Base-by-base conservation (phyloP, 1,140 invertebrate genomes). In the Procambarus clarkii region DNA sequence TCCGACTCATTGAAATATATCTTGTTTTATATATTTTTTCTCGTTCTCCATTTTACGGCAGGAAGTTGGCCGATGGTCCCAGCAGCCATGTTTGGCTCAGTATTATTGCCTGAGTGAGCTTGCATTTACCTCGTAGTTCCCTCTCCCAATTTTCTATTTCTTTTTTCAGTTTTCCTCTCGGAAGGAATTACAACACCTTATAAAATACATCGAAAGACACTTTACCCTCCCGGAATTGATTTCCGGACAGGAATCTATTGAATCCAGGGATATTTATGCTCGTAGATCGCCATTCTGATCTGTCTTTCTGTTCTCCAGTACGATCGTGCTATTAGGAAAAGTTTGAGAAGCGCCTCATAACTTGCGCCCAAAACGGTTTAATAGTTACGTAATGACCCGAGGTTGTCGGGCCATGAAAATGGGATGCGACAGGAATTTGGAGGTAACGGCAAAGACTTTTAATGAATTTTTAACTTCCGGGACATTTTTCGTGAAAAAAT, bases 391-490 rank as follows among this genome's bases (percentile, higher is more conserved):
- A 74, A 74, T 74, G 69, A 74, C 69, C 69, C 24, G n/a, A 74
- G 24, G n/a, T 34, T 74, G 69, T 15, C 69, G 69, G 69, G 69
- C 24, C 69, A 9, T 74, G 69, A 74, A 74, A 74, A 74, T 74
- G 69, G 69, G 69, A 74, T 74, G 69, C 69, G 69, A 74, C 69
- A 74, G 69, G 69, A 74, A 74, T 74, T 74, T 74, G 69, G 24
- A 24, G 69, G 69, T 34, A 74, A 74, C 24, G 69, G n/a, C 7
- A n/a, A 21, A 34, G n/a, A 74, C 69, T 74, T 74, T 74, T 74
- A 74, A 74, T 74, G 69, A 74, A 74, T 34, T 5, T 74, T 34
- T 74, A 24, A 74, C 69, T 74, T 21, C 69, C 69, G 24, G n/a
- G n/a, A 11, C 24, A 34, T 74, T 74, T 74, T 15, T 74, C 69